These are phyloP conservation scores for Hirtodrosophila trivittata DNA, from an alignment of 2,888 invertebrate species.

Conservation along the genomic window DNA sequence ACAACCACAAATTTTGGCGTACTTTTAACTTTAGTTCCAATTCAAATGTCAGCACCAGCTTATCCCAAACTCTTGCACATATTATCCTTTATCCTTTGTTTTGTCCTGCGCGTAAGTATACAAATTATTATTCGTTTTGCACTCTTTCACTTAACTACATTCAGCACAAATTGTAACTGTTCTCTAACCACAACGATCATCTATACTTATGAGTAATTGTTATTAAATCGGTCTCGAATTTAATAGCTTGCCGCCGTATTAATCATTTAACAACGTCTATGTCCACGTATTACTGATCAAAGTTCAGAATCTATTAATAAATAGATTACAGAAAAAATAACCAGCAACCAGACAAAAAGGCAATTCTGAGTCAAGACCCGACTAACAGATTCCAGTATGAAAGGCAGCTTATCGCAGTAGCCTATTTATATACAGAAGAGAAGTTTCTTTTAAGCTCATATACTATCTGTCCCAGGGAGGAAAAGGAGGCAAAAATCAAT, in stretches of 20 bases:
- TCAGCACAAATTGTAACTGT: slow-evolving; percentile 52
- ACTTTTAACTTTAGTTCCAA: slow-evolving; percentile 20
- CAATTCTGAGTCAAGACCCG: slow-evolving; percentile 62
- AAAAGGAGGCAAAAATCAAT: too few relatives aligned
- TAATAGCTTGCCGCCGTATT: slow-evolving; percentile 33
- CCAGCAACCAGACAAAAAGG: slow-evolving; percentile 46
- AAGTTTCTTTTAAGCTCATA: too few relatives aligned
- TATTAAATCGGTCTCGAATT: slow-evolving; percentile 35
- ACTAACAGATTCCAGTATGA: slow-evolving; percentile 20
- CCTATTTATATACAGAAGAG: too few relatives aligned
- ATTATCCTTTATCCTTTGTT: slow-evolving; percentile 24
- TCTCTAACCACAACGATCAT: slow-evolving; percentile 44
- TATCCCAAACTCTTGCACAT: slow-evolving; percentile 35
- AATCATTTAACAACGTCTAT: slow-evolving; percentile 28
- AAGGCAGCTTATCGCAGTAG: slow-evolving; percentile 49
- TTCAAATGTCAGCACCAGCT: slow-evolving; percentile 21
- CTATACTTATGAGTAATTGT: slow-evolving; percentile 27
- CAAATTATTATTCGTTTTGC: slow-evolving; percentile 13
- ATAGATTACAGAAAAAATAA: slow-evolving; percentile 28
- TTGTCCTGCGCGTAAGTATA: slow-evolving; percentile 53
- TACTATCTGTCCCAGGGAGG: too few relatives aligned
- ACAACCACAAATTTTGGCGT: slow-evolving; percentile 14
- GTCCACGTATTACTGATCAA: slow-evolving; percentile 55
- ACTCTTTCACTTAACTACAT: slow-evolving; percentile 20
- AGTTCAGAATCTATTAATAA: slow-evolving; percentile 50